Base-by-base conservation (phyloP, 2,113 vertebrate genomes). In the Boleophthalmus pectinirostris region DNA sequence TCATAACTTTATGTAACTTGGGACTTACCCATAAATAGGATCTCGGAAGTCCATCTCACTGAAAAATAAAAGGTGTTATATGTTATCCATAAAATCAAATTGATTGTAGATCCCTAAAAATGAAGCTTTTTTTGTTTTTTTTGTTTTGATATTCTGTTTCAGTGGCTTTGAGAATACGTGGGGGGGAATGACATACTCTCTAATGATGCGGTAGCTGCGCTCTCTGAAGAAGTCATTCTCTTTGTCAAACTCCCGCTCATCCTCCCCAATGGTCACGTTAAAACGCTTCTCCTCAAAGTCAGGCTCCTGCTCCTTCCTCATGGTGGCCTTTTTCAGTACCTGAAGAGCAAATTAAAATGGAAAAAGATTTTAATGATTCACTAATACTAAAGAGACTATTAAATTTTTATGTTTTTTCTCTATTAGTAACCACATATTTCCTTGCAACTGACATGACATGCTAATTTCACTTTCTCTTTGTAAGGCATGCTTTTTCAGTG, bases 211-310 rank as follows among this genome's bases (percentile, higher is more conserved):
- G 69, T 98, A 98, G 82, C 95, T 97, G 90, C 97, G 97, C 73
- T 99, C 98, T 0, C 96, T 94, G 89, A 98, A 96, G 82, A 96
- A 97, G 56, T 99, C 98, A 0, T 99, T 99, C 79, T 99, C 98
- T 78, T 99, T 99, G 93, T 99, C 98, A n/a, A 99, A 97, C 3
- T 98, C 98, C 15, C 96, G 81, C 66, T 99, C 97, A 0, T 99
- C 97, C 66, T 99, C 97, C 0, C 97, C 98, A 0, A 99, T 99
- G 57, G 96, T 99, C 79, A 99, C 96, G 0, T 96, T 99, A 82
- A 99, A 97, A 4, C 98, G 94, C 61, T 99, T 99, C 87, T 99
- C 98, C 87, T 99, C 98, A 71, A 99, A 99, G 91, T 99, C 97
- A 0, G 98, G 98, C 80, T 99, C 98, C 78, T 99, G 98, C 43